Percentiles rank a stretch among this genome's conserved stretches.
Evolutionary conservation across 1,140 invertebrate species (phyloP).

Genomic region (Orchesella cincta): DNA sequence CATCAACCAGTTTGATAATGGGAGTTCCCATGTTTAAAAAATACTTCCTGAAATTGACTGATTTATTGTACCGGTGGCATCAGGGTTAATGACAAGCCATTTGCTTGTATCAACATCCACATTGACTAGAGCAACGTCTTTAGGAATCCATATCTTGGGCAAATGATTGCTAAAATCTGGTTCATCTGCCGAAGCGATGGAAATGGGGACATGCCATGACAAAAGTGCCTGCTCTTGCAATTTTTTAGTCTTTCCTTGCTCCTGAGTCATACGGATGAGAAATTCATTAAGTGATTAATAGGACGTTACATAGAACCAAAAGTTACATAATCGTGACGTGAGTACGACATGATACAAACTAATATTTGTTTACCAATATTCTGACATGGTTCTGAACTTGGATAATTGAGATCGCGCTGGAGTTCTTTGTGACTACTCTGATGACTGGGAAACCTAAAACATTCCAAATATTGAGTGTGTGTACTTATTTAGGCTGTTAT

Average conservation of each 20-base stretch:
- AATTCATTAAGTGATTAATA: too few relatives aligned
- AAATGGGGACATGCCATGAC: slow-evolving; percentile 11
- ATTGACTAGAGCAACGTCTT: neutral
- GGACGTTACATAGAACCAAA: too few relatives aligned
- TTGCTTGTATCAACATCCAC: neutral
- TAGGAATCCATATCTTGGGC: slow-evolving; percentile 17
- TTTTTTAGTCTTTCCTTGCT: neutral
- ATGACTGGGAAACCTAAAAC: slow-evolving; percentile 4
- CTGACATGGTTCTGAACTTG: slow-evolving; percentile 16
- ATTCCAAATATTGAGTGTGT: neutral
- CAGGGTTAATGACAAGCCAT: slow-evolving; percentile 12
- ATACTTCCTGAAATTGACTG: neutral
- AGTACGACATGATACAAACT: neutral
- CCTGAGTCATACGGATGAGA: neutral
- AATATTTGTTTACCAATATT: neutral
- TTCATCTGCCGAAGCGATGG: neutral
- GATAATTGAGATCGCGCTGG: neutral
- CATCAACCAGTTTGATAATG: neutral
- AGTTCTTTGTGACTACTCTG: neutral
- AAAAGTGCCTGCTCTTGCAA: neutral
- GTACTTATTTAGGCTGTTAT: too few relatives aligned
- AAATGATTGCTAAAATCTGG: slow-evolving; percentile 23
- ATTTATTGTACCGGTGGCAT: slow-evolving; percentile 15
- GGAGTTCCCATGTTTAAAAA: neutral
- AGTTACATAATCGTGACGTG: too few relatives aligned